Base-by-base conservation (phyloP, 2,888 invertebrate species). In the Hypercompe scribonia region DNA sequence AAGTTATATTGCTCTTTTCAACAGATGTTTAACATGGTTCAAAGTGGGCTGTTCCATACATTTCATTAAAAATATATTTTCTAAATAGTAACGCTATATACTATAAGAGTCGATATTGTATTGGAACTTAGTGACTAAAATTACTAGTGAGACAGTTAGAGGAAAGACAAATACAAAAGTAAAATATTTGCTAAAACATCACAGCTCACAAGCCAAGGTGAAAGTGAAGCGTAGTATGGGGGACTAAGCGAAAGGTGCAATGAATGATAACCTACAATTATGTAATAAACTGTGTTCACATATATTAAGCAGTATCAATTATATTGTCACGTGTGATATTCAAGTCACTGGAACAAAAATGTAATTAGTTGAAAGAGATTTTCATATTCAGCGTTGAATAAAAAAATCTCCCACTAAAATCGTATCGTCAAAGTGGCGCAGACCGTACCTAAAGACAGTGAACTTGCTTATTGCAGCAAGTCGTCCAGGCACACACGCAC, bases 391-490 rank as follows among this genome's bases (percentile, higher is more conserved):
- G 54, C 33, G 10, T 34, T 81, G 92, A 93, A 94, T 94, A 94
- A 80, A 94, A 95, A 95, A 95, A 94, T 94, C 95, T 78, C 93
- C 92, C 95, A 94, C 95, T 95, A 95, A 93, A 87, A 85, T 89
- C 83, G 88, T 88, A 86, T 91, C 88, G 84, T 90, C 90, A 85
- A 89, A 88, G 86, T 90, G 90, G 93, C 92, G 93, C 90, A 87
- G 80, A 85, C 86, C 83, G 93, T 91, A 90, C 93, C 95, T 95
- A 85, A 81, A 79, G 86, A 93, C 95, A 72, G 91, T 75, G 94
- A 95, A 95, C 95, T 95, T 95, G 95, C 95, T 95, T 81, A 82
- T 80, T 79, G 85, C 89, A 95, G 95, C 95, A 95, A 95, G 95
- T 95, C 94, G 95, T 94, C 90, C 89, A 95, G 95, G 91, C 91